Evolutionary conservation across 2,113 vertebrate species (phyloP).

Genomic region (Marmota monax): DNA sequence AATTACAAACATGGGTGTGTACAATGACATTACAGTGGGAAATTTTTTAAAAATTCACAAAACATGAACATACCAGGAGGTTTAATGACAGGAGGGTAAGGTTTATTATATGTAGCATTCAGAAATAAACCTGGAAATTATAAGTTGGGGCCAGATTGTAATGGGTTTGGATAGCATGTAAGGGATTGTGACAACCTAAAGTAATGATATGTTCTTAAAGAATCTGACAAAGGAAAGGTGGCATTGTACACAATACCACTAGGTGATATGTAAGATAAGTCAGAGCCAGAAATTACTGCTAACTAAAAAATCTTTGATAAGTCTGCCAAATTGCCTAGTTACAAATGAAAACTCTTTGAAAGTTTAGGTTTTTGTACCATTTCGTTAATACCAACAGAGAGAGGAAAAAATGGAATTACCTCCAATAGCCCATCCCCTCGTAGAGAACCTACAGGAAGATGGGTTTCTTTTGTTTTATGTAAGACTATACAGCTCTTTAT

Average conservation of each 20-base stretch:
- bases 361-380: background rate
- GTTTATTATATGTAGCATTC: background rate
- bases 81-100: background rate
- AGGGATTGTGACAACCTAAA: background rate
- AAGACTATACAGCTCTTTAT: background rate
- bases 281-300: background rate
- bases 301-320: slow-evolving; percentile 6
- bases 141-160: background rate
- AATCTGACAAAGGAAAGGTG: background rate
- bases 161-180: background rate
- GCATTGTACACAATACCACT: background rate
- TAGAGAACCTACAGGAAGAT: background rate
- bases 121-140: background rate
- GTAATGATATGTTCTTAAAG: background rate
- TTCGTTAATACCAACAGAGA: background rate
- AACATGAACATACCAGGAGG: background rate
- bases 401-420: background rate
- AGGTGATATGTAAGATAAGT: background rate
- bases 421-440: too few relatives aligned
- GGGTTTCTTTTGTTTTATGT: background rate
- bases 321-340: background rate
- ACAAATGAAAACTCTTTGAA: background rate
- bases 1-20: background rate
- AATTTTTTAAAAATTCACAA: background rate
- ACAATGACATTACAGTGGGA: background rate